Percentiles rank a stretch among this genome's conserved stretches.
Conservation (phyloP, 1,140 invertebrate genomes). For the Papilio aristodemus region DNA sequence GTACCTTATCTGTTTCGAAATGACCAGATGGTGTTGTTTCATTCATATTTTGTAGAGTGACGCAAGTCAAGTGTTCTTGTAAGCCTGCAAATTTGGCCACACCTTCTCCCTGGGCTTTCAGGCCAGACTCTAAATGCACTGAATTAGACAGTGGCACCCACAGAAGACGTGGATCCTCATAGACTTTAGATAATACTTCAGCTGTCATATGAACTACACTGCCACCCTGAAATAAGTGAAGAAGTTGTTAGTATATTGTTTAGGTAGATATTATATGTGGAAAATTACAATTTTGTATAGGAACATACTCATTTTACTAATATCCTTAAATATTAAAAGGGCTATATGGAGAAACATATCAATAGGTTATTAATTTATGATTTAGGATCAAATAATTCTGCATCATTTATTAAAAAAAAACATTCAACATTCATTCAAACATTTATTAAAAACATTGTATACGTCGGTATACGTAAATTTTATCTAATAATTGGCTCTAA, state of each 20-base stretch:
- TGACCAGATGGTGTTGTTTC: conserved; percentile 81
- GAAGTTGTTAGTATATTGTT: background rate
- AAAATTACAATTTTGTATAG: too few species aligned
- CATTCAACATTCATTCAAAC: too few species aligned
- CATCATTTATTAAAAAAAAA: too few species aligned
- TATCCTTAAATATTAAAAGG: too few species aligned
- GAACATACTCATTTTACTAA: too few species aligned
- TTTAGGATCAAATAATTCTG: too few species aligned
- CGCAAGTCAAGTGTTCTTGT: conserved; percentile 55
- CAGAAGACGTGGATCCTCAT: conserved; percentile 56
- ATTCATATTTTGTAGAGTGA: conserved; percentile 59
- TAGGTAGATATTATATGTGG: too few species aligned
- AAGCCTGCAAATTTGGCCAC: conserved; percentile 67
- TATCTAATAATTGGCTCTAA: too few species aligned
- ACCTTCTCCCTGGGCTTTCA: conserved; percentile 62
- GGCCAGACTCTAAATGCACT: conserved; percentile 60
- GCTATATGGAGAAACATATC: too few species aligned
- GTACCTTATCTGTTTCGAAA: conserved; percentile 84
- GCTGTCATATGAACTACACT: conserved; percentile 70
- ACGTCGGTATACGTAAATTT: too few species aligned
- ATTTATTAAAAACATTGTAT: too few species aligned
- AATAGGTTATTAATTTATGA: too few species aligned
- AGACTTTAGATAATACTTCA: conserved; percentile 65
- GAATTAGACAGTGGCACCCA: conserved; percentile 67
- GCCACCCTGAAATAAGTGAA: conserved; percentile 58